Base-by-base conservation (phyloP, 2,888 invertebrate genomes). In the Hermaeophaga mercurialis region DNA sequence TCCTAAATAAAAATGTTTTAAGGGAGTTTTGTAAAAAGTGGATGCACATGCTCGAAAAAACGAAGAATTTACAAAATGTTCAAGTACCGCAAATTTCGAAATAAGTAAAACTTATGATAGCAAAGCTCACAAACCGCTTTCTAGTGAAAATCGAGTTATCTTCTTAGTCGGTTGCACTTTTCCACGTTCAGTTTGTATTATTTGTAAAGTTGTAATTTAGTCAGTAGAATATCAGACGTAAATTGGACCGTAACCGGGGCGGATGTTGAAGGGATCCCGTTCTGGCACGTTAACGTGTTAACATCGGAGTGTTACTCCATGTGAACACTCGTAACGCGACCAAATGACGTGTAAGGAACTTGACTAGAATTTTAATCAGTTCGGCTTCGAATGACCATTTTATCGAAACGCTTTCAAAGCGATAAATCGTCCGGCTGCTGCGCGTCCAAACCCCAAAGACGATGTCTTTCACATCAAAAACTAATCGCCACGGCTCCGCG, bases 291-390 rank as follows among this genome's bases (percentile, higher is more conserved):
- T 60, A 58, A 54, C 58, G 60, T 56, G 62, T 60, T 58, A 62
- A 62, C 53, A 44, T 55, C 43, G 46, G 38, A 34, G 56, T 60
- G 66, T 64, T 64, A 65, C 64, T 52, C 64, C 62, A 61, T 58
- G 65, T 63, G 66, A 65, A 64, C 62, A 61, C 56, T 59, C 63
- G 57, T 78, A 78, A 79, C 74, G 67, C 75, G 75, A 67, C 68
- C 75, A 77, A 78, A 78, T 78, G 79, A 77, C 73, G 74, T 78
- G 77, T 74, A 71, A 75, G 75, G 75, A 74, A 71, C 59, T 58
- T 58, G 68, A 65, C 65, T 65, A 55, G 70, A 69, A 70, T 70
- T 64, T 61, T 64, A 70, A 70, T 67, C 61, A 64, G 58, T 45
- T 54, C 50, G 54, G 46, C 19, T 15, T 44, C 28, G 55, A 56